A percentile compares a stretch with the other conserved stretches of the same genome.
phyloP scores from a whole-genome alignment of 2,113 vertebrate genomes.

The Protobothrops mucrosquamatus region DNA sequence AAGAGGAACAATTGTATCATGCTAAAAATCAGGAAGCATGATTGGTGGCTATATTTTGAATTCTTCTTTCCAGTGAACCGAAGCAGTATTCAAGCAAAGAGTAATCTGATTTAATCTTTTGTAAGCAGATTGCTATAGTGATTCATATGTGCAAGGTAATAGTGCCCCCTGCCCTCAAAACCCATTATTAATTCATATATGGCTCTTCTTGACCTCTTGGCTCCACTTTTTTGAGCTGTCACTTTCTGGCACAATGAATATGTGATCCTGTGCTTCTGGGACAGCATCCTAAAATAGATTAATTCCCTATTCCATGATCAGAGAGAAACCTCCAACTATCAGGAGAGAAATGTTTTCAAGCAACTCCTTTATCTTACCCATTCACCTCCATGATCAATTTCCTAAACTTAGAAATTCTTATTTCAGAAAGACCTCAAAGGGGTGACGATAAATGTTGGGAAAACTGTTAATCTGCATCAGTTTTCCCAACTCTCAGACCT shows the following conservation, averaged over 20 bases:
- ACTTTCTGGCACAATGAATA: not conserved
- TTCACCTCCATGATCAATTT: not conserved
- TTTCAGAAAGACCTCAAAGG: not conserved
- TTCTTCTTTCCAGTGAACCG: not conserved
- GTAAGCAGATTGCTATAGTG: not conserved
- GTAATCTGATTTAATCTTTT: not conserved
- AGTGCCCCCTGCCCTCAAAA: slow-evolving; percentile 3
- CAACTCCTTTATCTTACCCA: not conserved
- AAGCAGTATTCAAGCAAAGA: not conserved
- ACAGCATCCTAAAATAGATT: not conserved
- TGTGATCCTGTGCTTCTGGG: not conserved
- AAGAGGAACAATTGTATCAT: not conserved
- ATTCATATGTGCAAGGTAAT: not conserved
- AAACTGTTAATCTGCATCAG: not conserved
- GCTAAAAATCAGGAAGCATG: not conserved
- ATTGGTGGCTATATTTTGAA: not conserved
- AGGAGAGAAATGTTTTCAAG: not conserved
- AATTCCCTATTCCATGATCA: not conserved
- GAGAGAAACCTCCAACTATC: not conserved
- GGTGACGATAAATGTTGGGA: not conserved
- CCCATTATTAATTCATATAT: not conserved
- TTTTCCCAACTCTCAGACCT: not conserved
- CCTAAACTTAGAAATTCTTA: not conserved
- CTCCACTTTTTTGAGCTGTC: not conserved
- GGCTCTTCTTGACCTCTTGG: not conserved